phyloP scores from a whole-genome alignment of 2,113 vertebrate species.

The Parotia lawesii region DNA sequence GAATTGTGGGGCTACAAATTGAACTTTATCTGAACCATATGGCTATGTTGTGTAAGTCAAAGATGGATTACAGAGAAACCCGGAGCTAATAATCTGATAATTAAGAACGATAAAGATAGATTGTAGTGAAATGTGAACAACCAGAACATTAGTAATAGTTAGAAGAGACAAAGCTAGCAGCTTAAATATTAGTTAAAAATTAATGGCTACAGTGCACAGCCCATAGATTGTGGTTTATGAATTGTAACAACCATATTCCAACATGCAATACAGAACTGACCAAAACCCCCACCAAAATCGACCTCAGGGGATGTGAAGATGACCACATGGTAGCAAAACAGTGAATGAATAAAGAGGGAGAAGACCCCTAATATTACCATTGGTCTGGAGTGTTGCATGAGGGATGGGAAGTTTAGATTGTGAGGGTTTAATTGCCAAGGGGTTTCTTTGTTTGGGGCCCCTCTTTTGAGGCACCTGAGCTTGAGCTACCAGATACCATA shows the following conservation, averaged over 20 bases:
- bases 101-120: not conserved
- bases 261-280: not conserved
- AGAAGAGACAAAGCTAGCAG: not conserved
- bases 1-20: not conserved
- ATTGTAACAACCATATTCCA: not conserved
- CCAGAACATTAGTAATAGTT: not conserved
- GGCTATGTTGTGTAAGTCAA: not conserved
- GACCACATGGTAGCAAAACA: not conserved
- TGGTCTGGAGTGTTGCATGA: not conserved
- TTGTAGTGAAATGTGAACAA: not conserved
- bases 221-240: not conserved
- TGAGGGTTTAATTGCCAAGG: not conserved
- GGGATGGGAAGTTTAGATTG: not conserved
- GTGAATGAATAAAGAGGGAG: not conserved
- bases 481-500: not conserved
- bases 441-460: not conserved
- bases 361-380: not conserved
- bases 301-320: not conserved
- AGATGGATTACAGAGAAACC: not conserved
- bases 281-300: rapidly evolving
- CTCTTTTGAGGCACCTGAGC: not conserved
- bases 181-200: not conserved
- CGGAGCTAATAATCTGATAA: not conserved
- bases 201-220: not conserved
- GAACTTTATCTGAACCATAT: not conserved